Conservation (phyloP, 2,888 invertebrate species). For the Balanococcus diminutus region DNA sequence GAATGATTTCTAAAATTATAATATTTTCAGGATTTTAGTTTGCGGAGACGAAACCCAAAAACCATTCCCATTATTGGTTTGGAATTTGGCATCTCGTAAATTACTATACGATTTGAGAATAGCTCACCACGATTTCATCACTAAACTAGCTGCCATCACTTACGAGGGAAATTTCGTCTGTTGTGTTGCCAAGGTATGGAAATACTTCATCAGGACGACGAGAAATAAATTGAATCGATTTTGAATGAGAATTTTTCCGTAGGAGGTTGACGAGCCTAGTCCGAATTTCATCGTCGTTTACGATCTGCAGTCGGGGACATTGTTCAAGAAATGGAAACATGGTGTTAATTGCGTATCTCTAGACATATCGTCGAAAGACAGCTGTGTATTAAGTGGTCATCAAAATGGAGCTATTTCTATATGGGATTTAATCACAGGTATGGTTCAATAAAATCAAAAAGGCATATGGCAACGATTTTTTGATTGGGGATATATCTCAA, state of each 20-base stretch:
- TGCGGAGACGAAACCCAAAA: slow-evolving; percentile 93
- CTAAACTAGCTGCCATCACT: slow-evolving; percentile 82
- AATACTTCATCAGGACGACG: no score
- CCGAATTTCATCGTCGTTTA: slow-evolving; percentile 91
- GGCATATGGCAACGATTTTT: no score
- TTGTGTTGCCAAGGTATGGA: slow-evolving; percentile 64
- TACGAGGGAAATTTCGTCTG: slow-evolving; percentile 74
- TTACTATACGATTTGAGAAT: slow-evolving; percentile 85
- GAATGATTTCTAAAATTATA: neutral
- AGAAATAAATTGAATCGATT: no score
- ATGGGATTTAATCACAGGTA: slow-evolving; percentile 74
- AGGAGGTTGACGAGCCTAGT: slow-evolving; percentile 75
- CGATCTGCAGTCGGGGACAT: slow-evolving; percentile 85
- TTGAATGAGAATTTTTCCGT: neutral
- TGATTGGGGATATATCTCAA: no score
- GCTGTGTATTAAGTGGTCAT: slow-evolving; percentile 82
- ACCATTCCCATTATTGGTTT: slow-evolving; percentile 86
- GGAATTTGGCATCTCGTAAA: slow-evolving; percentile 84
- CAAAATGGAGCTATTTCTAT: slow-evolving; percentile 82
- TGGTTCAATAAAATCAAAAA: no score
- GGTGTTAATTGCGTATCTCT: slow-evolving; percentile 82
- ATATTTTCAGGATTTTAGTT: slow-evolving; percentile 71
- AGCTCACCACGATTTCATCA: slow-evolving; percentile 87
- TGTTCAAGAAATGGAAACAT: slow-evolving; percentile 92
- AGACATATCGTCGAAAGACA: slow-evolving; percentile 81